Conservation (phyloP, 1,140 invertebrate species). For the Pantala flavescens region DNA sequence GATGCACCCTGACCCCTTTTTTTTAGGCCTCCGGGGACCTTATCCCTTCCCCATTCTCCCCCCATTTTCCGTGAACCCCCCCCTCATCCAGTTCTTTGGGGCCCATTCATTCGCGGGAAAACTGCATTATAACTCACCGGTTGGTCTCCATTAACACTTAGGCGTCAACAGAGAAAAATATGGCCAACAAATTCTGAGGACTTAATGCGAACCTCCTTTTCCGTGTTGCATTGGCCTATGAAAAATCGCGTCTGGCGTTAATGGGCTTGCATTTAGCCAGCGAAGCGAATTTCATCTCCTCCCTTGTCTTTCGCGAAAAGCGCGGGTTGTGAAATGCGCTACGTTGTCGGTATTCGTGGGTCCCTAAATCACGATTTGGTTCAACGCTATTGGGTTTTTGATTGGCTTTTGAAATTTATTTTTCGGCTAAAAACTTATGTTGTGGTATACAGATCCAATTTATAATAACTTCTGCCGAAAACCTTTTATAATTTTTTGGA, state of each 20-base stretch:
- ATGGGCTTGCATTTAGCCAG: not conserved
- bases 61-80: not conserved
- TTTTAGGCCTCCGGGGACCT: not conserved
- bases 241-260: not conserved
- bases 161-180: not conserved
- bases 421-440: no score
- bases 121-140: constrained; percentile 4
- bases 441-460: no score
- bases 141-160: not conserved
- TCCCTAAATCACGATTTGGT: no score
- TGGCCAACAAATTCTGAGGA: constrained; percentile 2
- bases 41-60: not conserved
- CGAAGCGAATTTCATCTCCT: not conserved
- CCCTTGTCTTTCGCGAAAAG: not conserved
- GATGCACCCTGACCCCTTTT: not conserved
- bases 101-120: not conserved
- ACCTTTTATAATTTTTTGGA: no score
- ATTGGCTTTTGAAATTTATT: no score
- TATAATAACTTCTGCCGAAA: no score
- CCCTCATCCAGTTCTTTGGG: not conserved
- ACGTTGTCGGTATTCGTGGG: no score
- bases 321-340: no score
- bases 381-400: no score
- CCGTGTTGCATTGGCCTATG: constrained; percentile 2
- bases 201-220: constrained; percentile 1